A percentile compares a stretch with the other conserved stretches of the same genome.
Conservation (phyloP, 2,113 vertebrate species). For the Perccottus glenii region DNA sequence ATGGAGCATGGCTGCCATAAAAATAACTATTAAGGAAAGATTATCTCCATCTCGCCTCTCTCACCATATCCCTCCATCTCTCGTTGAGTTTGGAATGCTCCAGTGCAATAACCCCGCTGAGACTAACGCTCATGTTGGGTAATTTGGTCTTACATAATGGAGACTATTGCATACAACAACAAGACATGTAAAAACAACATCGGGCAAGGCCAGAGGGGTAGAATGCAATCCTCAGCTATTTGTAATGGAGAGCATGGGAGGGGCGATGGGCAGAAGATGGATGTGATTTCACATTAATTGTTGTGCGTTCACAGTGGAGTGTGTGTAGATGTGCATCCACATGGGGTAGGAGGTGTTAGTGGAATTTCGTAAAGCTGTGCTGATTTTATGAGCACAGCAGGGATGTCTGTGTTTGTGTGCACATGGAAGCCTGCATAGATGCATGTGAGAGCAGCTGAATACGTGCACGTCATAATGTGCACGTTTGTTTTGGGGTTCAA, state of each 20-base stretch:
- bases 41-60: conserved; percentile 52
- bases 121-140: conserved; percentile 62
- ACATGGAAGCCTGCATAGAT: conserved; percentile 45
- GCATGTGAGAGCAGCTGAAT: conserved; percentile 20
- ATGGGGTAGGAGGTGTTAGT: conserved; percentile 69
- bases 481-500: conserved; percentile 15
- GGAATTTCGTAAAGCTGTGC: conserved; percentile 74
- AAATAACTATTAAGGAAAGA: conserved; percentile 65
- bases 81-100: conserved; percentile 66
- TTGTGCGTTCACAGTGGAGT: conserved; percentile 58
- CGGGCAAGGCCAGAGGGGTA: conserved; percentile 65
- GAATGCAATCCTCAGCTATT: conserved; percentile 75
- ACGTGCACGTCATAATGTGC: conserved; percentile 9
- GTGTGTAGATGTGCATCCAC: conserved; percentile 42
- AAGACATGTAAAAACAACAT: conserved; percentile 78
- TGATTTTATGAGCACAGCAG: conserved; percentile 71
- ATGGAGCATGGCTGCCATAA: conserved; percentile 59
- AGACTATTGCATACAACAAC: conserved; percentile 72
- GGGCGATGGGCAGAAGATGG: conserved; percentile 60
- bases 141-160: conserved; percentile 74
- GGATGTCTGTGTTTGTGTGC: conserved; percentile 32
- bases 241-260: conserved; percentile 69
- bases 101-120: conserved; percentile 59
- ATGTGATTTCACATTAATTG: conserved; percentile 76
- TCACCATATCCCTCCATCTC: conserved; percentile 46